Conservation (phyloP, 2,888 invertebrate species). For the Callinectes sapidus region DNA sequence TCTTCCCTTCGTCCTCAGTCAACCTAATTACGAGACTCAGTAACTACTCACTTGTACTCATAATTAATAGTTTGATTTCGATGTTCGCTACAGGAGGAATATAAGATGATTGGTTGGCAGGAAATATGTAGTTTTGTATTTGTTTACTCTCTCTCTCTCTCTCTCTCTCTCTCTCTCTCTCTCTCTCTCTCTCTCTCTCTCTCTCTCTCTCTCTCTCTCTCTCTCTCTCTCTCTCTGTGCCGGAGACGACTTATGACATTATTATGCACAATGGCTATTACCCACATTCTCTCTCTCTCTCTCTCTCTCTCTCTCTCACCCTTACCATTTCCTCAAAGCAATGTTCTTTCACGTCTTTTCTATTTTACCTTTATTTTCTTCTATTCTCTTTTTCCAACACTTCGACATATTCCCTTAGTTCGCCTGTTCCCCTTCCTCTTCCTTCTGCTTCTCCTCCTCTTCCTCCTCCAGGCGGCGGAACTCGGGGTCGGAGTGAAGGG, state of each 20-base stretch:
- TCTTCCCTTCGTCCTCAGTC: neutral
- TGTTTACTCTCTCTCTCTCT: neutral
- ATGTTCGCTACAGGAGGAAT: neutral
- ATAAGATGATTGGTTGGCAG: neutral
- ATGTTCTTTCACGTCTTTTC: slow-evolving; percentile 3
- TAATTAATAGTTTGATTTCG: neutral
- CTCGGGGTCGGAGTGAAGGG: no score
- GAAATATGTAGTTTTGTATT: neutral
- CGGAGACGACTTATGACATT: no score
- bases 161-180: slow-evolving; percentile 33
- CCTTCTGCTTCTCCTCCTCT: neutral
- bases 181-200: slow-evolving; percentile 42
- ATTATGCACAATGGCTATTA: no score
- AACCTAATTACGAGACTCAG: neutral
- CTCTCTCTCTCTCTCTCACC: slow-evolving; percentile 22
- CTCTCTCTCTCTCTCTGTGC: slow-evolving; percentile 36
- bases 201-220: slow-evolving; percentile 30
- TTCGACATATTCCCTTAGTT: no score
- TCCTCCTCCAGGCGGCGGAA: no score
- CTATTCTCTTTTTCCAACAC: no score
- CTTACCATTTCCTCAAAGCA: neutral
- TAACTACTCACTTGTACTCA: neutral
- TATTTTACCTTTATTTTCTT: no score
- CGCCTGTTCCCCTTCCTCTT: neutral
- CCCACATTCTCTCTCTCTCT: slow-evolving; percentile 20